These are phyloP conservation scores for Dolichopus griseipennis DNA, from an alignment of 2,888 invertebrate genomes.

Conservation along the genomic window DNA sequence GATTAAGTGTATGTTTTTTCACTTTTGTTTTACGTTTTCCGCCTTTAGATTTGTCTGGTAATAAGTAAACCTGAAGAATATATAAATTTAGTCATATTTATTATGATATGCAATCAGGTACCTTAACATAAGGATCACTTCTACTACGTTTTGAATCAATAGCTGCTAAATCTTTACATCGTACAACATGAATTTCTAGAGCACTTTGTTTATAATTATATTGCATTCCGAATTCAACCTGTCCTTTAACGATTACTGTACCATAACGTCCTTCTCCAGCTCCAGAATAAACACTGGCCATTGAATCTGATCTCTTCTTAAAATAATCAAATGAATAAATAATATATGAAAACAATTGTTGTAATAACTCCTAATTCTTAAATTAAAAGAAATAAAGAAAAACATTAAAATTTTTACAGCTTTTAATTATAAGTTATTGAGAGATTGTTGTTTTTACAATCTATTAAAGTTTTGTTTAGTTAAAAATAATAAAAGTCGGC, in stretches of 20 bases:
- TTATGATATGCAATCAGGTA: constrained; percentile 26
- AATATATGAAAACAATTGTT: too few species aligned
- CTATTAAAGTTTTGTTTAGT: too few species aligned
- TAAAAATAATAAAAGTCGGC: too few species aligned
- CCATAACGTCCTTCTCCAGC: constrained; percentile 87
- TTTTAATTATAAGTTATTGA: too few species aligned
- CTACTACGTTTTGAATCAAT: constrained; percentile 84
- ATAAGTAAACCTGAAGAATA: constrained; percentile 64
- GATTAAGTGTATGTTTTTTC: constrained; percentile 89
- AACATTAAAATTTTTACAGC: too few species aligned
- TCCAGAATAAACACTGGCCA: constrained; percentile 92
- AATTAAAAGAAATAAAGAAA: too few species aligned
- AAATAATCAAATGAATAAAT: constrained; percentile 26
- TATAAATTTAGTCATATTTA: neutral
- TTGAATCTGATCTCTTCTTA: constrained; percentile 81
- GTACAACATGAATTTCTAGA: constrained; percentile 79
- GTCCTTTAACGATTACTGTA: constrained; percentile 78
- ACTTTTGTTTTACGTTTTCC: constrained; percentile 96
- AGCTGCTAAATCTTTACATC: constrained; percentile 84
- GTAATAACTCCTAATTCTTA: too few species aligned
- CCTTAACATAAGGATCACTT: constrained; percentile 90
- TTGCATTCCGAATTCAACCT: constrained; percentile 84
- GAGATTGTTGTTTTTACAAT: too few species aligned
- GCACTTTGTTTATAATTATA: constrained; percentile 87
- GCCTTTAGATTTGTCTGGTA: constrained; percentile 92